Percentiles rank a stretch among this genome's conserved stretches.
These are phyloP conservation scores for Nymphicus hollandicus DNA, from an alignment of 2,113 vertebrate genomes.

Conservation along the genomic window DNA sequence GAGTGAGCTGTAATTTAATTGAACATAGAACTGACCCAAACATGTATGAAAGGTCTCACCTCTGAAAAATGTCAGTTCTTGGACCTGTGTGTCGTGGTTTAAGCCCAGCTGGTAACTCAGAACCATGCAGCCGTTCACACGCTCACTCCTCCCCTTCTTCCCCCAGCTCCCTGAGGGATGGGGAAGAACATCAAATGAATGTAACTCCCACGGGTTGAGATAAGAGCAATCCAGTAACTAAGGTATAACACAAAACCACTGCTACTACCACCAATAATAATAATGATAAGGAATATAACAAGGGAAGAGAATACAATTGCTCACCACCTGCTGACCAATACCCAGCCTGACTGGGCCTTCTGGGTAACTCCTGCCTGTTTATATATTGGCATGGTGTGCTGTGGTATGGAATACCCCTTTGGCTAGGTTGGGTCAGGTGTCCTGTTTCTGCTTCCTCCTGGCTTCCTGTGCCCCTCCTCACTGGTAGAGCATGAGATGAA, in stretches of 20 bases:
- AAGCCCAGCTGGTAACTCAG: neutral
- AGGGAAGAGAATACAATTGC: neutral
- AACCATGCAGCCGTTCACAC: neutral
- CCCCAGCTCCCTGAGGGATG: neutral
- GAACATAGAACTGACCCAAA: neutral
- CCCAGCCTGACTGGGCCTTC: neutral
- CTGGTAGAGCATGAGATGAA: neutral
- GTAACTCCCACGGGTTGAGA: neutral
- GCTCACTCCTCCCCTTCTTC: neutral
- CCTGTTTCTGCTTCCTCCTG: neutral
- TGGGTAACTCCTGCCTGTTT: neutral
- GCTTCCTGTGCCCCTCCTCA: neutral
- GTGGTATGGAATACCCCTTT: neutral
- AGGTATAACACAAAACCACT: neutral
- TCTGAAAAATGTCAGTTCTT: neutral
- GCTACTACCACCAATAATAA: neutral
- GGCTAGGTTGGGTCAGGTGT: neutral
- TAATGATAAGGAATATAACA: neutral
- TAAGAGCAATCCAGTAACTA: neutral
- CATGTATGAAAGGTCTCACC: neutral
- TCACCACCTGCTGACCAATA: fast-evolving
- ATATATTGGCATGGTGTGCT: neutral
- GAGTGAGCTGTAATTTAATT: neutral
- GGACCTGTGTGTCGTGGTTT: neutral
- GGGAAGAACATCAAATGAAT: neutral